Base-by-base conservation (phyloP, 2,113 vertebrate species). In the Embiotoca jacksoni region DNA sequence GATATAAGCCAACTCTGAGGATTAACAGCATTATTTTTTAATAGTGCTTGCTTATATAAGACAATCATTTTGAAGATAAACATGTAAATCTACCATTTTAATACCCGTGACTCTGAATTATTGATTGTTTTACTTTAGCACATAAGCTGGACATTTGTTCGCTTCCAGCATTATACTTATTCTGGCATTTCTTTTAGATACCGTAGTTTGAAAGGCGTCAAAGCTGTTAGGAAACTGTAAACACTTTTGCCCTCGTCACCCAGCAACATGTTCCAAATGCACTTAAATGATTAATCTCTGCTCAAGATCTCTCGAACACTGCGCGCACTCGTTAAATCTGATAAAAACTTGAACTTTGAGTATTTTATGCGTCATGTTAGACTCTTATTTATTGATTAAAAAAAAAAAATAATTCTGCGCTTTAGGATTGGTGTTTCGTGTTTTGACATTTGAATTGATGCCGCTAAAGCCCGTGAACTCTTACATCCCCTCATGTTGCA, bases 231-330 rank as follows among this genome's bases (percentile, higher is more conserved):
- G 0, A 52, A 68, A 36, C 10, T 47, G 16, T 10, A 46, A 76
- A 72, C 75, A 67, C 47, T 68, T 64, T 76, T 60, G 35, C 31
- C 16, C 47, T 65, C 31, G 15, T 62, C 61, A 61, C 39, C 39
- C 35, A 62, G 32, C 71, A 60, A 8, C 46, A 47, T 33, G 78
- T 49, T 70, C 46, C 50, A 37, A 16, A 39, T 61, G 39, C 62
- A 50, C 59, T 65, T 39, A 35, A 55, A 50, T 69, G 62, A 82
- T 31, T 30, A 49, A 70, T 69, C 47, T 55, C 7, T 54, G 11
- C 39, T 73, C 58, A 3, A 76, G 67, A 37, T 72, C 54, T 23
- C 33, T 54, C 53, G 32, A 31, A 54, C 15, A 49, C 33, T 14
- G 53, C 61, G 63, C 68, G 10, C 31, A 30, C 0, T 55, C 23